Conservation (phyloP, 2,888 invertebrate species). For the Drosophila merina region DNA sequence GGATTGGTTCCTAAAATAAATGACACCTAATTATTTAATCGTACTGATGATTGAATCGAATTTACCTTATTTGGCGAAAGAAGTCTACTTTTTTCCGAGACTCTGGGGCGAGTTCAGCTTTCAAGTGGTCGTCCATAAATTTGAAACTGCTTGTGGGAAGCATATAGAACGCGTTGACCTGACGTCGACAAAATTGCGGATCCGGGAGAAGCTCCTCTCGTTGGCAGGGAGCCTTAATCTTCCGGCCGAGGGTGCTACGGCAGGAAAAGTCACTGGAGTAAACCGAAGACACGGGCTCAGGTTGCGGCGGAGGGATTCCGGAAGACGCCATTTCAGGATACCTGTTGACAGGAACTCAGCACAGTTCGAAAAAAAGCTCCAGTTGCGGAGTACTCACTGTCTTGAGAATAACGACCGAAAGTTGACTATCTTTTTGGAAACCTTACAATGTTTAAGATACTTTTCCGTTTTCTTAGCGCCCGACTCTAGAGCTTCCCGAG, state of each 20-base stretch:
- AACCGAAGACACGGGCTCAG: not conserved
- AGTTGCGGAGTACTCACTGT: not conserved
- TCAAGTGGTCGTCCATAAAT: conserved; percentile 3
- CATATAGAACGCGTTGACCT: not conserved
- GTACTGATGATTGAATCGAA: not conserved
- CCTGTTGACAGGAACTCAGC: not conserved
- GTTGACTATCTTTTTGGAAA: not conserved
- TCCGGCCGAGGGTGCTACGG: not conserved
- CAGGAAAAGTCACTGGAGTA: not conserved
- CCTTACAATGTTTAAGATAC: not conserved
- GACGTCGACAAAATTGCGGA: not conserved
- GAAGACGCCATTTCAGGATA: conserved; percentile 1
- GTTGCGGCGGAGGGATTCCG: not conserved
- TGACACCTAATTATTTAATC: not conserved
- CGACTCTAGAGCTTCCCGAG: not conserved
- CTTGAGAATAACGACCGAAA: not conserved
- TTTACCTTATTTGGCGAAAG: conserved; percentile 1
- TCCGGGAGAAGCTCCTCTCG: not conserved
- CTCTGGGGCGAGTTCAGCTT: not conserved
- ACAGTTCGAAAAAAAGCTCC: not conserved
- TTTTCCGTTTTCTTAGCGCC: not conserved
- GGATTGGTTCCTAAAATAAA: not conserved
- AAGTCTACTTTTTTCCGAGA: not conserved
- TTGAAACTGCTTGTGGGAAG: not conserved
- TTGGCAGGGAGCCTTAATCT: not conserved